Evolutionary conservation across 2,113 vertebrate genomes (phyloP), one percentile per base, ranked within the genome.

Genomic region (Picathartes gymnocephalus): DNA sequence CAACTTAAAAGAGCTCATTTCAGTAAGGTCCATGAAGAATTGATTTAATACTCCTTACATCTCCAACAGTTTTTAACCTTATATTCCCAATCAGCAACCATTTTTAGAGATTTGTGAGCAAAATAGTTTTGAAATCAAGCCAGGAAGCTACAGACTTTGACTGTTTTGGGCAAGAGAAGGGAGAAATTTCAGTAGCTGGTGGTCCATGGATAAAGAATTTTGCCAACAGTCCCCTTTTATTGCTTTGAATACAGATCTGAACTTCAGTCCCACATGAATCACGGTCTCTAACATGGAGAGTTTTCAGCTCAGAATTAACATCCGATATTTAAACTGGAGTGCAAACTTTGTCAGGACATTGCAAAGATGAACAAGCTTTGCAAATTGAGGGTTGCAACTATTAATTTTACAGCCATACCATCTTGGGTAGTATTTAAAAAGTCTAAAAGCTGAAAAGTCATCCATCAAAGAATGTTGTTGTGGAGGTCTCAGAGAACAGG

Each of bases 261-360:
- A 30, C 37, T 71, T 81, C 31, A 68, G 33, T 65, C 65, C 28
- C 15, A 6, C 2, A 0, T 33, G 53, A 72, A 19, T 42, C 0
- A 0, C 33, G 35, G 16, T 77, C 23, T 87, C 42, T 54, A 35
- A 50, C 13, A 35, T 0, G 0, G 54, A 18, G 22, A 39, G 27
- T 19, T 91, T 81, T 35, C 66, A 81, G 50, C 39, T 78, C 21
- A 22, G 58, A 62, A 44, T 81, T 70, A 71, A 70, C 10, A 20
- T 81, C 27, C 76, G 61, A 28, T 71, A 33, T 23, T 80, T 70
- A 28, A 80, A 77, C 11, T 22, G 37, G 30, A 58, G 20, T 19
- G 31, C n/a, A 88, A 0, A 31, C 23, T 92, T 83, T 66, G 37
- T 85, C 50, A 69, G 25, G 86, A 42, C 28, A 13, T 9, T 33